Conservation (phyloP, 1,140 invertebrate species). For the Bombus terrestris region DNA sequence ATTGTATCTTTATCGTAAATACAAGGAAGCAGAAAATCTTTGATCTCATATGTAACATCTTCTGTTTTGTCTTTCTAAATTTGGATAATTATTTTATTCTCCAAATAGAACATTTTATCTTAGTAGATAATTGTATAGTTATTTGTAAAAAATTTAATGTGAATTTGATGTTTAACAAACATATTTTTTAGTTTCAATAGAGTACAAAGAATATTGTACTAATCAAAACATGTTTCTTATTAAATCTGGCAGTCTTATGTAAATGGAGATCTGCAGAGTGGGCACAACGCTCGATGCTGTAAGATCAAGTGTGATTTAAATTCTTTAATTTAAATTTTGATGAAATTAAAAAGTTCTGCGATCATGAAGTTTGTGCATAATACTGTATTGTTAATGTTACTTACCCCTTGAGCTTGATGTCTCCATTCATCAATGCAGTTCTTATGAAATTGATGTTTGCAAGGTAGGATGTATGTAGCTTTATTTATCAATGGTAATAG, state of each 20-base stretch:
- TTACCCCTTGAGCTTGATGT: conserved; percentile 44
- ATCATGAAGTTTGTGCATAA: neutral
- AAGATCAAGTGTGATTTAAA: neutral
- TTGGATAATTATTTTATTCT: neutral
- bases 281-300: conserved; percentile 2
- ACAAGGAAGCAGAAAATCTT: neutral
- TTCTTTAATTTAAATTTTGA: neutral
- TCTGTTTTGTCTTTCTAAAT: too few relatives aligned
- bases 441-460: conserved; percentile 64
- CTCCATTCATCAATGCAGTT: conserved; percentile 61
- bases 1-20: neutral
- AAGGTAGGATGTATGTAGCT: conserved; percentile 30
- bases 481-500: conserved; percentile 8
- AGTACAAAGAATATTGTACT: neutral
- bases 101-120: neutral
- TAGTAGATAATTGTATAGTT: neutral
- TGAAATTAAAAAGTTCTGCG: neutral
- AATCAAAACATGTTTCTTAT: neutral
- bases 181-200: neutral
- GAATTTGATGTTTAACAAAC: neutral
- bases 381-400: neutral
- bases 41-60: neutral
- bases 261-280: conserved; percentile 15
- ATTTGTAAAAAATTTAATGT: neutral
- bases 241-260: neutral